Evolutionary conservation across 2,797 vertebrate species (phyloP), one percentile per base, ranked within the genome.

Genomic region (Cuniculus paca): DNA sequence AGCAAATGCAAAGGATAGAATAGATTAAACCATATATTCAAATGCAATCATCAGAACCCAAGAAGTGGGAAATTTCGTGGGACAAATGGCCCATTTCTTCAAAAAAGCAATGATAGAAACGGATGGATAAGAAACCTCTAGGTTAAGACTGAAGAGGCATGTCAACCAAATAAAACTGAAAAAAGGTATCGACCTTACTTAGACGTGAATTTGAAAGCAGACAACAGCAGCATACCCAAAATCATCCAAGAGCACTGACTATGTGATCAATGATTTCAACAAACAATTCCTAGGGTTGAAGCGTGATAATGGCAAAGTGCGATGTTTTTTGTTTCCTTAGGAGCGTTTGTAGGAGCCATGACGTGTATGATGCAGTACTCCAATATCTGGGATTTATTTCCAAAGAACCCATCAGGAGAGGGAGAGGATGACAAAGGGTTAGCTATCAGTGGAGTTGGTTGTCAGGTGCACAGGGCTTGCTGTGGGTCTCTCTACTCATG

Each of bases 391-490:
- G 36, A 60, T 42, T 52, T 13, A 36, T 61, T 86, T 93, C 19
- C 39, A 48, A 39, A 61, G 24, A 54, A 24, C 34, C 34, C 56
- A 14, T 0, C 22, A 10, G 10, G 0, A 5, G 28, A 52, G 2
- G 3, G 22, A 42, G 28, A 14, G 24, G 14, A 0, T 4, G 6
- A 31, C 13, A 52, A 31, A 22, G 63, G 36, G 17, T 0, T 2
- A n/a, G 3, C 2, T 13, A 70, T 5, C 1, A 2, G 16, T 0
- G 28, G 60, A n/a, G 48, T 6, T 11, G 48, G 80, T 19, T 9
- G 19, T 0, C 5, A 28, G 42, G 61, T 10, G 1, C 39, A 8
- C 0, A 0, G 19, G 36, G 34, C 5, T 68, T 24, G 20, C n/a
- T 16, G 1, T 0, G 6, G 11, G 19, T 12, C 56, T 34, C 77